Evolutionary conservation across 1,140 invertebrate genomes (phyloP).

Genomic region (Zaprionus taronus): DNA sequence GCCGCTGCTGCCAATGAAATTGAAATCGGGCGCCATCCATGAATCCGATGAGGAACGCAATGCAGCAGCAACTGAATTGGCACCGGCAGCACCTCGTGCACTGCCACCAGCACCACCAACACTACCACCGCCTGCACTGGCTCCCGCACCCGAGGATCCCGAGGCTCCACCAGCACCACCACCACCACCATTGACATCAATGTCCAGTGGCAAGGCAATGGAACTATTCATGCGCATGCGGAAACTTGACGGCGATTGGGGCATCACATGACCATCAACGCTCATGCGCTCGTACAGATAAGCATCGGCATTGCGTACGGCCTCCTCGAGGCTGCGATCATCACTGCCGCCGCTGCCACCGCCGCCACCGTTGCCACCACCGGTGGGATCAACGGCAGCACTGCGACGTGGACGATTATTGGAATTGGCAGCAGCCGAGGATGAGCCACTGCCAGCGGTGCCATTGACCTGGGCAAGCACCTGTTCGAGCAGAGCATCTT

Average conservation of each 20-base stretch:
- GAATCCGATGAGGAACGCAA: constrained; percentile 64
- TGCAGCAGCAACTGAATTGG: constrained; percentile 19
- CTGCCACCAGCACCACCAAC: background rate
- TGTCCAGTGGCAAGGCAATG: constrained; percentile 67
- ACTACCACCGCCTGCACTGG: background rate
- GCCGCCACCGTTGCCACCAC: constrained; percentile 7
- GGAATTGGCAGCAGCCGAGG: constrained; percentile 30
- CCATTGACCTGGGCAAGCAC: constrained; percentile 47
- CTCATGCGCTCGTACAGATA: constrained; percentile 57
- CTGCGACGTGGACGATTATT: constrained; percentile 68
- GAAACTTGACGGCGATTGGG: constrained; percentile 53
- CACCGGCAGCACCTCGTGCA: constrained; percentile 17
- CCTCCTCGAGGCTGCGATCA: constrained; percentile 22
- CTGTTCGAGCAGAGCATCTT: constrained; percentile 59
- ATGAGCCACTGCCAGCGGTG: background rate
- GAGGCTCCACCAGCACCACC: background rate
- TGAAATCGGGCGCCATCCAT: constrained; percentile 69
- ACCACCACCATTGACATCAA: constrained; percentile 62
- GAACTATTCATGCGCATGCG: constrained; percentile 65
- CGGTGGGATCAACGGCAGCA: constrained; percentile 57
- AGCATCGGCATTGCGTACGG: constrained; percentile 24
- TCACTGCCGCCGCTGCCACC: background rate
- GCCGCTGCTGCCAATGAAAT: constrained; percentile 40
- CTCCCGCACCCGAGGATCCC: background rate
- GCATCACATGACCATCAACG: constrained; percentile 43